These are phyloP conservation scores for Gari tellinella DNA, from an alignment of 2,888 invertebrate species.

Conservation along the genomic window DNA sequence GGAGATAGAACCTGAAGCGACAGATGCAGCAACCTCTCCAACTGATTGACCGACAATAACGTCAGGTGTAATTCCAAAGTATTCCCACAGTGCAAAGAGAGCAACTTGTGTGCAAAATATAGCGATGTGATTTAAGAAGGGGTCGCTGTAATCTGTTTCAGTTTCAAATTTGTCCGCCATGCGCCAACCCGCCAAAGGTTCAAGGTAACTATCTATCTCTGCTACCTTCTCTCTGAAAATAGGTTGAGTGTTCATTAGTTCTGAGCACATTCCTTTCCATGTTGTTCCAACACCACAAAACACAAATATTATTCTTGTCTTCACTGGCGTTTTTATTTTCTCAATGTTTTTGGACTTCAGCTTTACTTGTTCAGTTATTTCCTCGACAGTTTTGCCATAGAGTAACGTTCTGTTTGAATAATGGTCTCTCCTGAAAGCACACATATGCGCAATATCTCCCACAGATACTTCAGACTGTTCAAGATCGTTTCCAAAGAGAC, in stretches of 20 bases:
- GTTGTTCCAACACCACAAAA: conserved; percentile 69
- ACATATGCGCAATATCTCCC: too few relatives aligned
- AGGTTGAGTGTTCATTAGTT: conserved; percentile 27
- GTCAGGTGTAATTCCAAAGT: conserved; percentile 60
- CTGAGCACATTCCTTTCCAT: conserved; percentile 67
- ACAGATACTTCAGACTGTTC: background rate
- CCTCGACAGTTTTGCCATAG: conserved; percentile 17
- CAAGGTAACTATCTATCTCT: conserved; percentile 41
- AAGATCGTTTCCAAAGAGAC: conserved; percentile 2
- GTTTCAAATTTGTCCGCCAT: conserved; percentile 31
- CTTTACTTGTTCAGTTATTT: conserved; percentile 19
- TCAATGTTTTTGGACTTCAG: conserved; percentile 24
- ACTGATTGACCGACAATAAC: conserved; percentile 70
- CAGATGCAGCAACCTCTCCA: conserved; percentile 73
- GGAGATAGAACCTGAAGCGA: conserved; percentile 57
- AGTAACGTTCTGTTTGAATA: background rate
- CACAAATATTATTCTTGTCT: conserved; percentile 58
- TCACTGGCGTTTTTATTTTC: background rate
- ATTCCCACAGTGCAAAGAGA: conserved; percentile 53
- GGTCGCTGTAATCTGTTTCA: conserved; percentile 45
- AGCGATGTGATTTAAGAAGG: conserved; percentile 65
- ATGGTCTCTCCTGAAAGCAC: too few relatives aligned
- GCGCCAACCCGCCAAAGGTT: conserved; percentile 31
- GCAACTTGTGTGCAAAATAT: conserved; percentile 71
- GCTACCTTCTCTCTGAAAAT: conserved; percentile 48